phyloP scores from a whole-genome alignment of 2,797 vertebrate species.

The Okamejei kenojei region DNA sequence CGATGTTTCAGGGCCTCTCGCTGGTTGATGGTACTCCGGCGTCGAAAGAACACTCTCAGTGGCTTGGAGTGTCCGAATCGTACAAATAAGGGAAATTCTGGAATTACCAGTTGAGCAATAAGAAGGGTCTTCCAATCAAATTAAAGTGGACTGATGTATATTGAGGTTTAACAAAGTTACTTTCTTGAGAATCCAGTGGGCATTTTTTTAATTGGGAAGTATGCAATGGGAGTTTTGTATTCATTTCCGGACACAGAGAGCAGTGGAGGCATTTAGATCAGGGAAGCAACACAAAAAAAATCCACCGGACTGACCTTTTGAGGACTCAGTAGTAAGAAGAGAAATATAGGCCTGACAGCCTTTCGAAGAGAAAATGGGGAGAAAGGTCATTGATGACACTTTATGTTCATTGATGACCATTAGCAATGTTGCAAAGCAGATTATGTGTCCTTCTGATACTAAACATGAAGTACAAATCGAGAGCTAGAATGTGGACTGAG shows the following conservation, averaged over 20 bases:
- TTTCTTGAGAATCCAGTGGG: too few relatives aligned
- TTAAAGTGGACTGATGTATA: too few relatives aligned
- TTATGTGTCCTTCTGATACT: background rate
- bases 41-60: too few relatives aligned
- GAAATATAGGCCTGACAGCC: background rate
- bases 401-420: background rate
- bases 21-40: too few relatives aligned
- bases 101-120: too few relatives aligned
- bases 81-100: background rate
- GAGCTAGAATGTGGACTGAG: background rate
- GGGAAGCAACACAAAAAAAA: background rate
- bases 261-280: background rate
- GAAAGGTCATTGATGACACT: background rate
- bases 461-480: background rate
- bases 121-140: too few relatives aligned
- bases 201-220: background rate
- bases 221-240: background rate
- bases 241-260: background rate
- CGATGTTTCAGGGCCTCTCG: too few relatives aligned
- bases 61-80: too few relatives aligned
- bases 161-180: too few relatives aligned
- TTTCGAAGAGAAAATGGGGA: background rate
- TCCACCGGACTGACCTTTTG: background rate
- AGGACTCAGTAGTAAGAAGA: background rate
- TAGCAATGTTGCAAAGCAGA: background rate